A percentile compares a stretch with the other conserved stretches of the same genome.
These are phyloP conservation scores for Leucophenga maculata DNA, from an alignment of 2,888 invertebrate genomes.

Conservation along the genomic window DNA sequence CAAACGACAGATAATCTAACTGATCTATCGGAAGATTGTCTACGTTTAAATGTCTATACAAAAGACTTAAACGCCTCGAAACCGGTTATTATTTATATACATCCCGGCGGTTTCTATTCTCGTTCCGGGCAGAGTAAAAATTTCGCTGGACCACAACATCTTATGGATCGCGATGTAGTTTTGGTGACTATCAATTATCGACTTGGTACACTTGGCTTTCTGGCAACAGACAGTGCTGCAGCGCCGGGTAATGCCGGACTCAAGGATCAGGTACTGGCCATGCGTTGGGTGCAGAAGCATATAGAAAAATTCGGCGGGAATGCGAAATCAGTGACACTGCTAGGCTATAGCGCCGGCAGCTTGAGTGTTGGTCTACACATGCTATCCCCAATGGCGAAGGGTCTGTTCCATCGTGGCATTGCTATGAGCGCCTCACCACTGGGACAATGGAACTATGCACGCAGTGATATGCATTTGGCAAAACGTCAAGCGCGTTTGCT, in stretches of 20 bases:
- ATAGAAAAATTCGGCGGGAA: conserved; percentile 80
- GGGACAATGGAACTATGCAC: conserved; percentile 73
- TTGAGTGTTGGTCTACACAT: conserved; percentile 74
- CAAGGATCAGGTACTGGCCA: conserved; percentile 80
- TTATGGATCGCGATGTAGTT: conserved; percentile 78
- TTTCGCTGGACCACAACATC: conserved; percentile 74
- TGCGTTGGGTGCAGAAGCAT: conserved; percentile 79
- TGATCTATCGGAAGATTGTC: conserved; percentile 74
- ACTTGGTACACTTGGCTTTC: conserved; percentile 74
- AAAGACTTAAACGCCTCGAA: conserved; percentile 51
- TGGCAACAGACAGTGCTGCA: conserved; percentile 77
- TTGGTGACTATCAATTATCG: conserved; percentile 79
- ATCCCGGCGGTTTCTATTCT: conserved; percentile 78
- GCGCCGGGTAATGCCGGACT: conserved; percentile 81
- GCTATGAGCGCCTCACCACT: conserved; percentile 79
- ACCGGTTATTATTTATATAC: conserved; percentile 79
- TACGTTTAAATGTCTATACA: conserved; percentile 76
- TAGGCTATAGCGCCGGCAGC: conserved; percentile 76
- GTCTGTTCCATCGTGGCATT: conserved; percentile 80
- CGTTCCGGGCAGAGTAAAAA: conserved; percentile 75
- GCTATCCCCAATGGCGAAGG: conserved; percentile 79
- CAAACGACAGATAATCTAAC: conserved; percentile 63
- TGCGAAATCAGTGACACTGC: conserved; percentile 77
- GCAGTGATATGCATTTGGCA: conserved; percentile 75
- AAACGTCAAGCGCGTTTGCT: conserved; percentile 76